These are phyloP conservation scores for Myripristis jacobus DNA, from an alignment of 2,797 vertebrate genomes.

Conservation along the genomic window DNA sequence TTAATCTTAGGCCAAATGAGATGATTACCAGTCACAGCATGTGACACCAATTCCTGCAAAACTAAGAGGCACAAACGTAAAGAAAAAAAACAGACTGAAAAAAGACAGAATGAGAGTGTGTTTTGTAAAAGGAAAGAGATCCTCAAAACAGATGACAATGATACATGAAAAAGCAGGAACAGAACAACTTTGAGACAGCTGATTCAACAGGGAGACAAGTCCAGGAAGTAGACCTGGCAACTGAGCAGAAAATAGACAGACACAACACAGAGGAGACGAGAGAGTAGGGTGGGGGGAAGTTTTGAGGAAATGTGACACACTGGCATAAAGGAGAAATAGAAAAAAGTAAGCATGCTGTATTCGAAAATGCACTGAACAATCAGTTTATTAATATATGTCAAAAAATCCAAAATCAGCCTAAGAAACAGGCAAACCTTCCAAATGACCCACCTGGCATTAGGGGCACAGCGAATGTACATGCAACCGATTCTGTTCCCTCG, in stretches of 20 bases:
- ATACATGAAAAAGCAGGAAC: slow-evolving; percentile 40
- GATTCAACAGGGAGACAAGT: slow-evolving; percentile 50
- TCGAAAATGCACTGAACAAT: not conserved
- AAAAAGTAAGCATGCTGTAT: not conserved
- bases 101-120: not conserved
- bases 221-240: slow-evolving; percentile 41
- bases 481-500: slow-evolving; percentile 92
- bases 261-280: slow-evolving; percentile 26
- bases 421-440: not conserved
- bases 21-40: slow-evolving; percentile 2
- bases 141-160: slow-evolving; percentile 2
- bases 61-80: not conserved
- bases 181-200: slow-evolving; percentile 46
- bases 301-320: slow-evolving; percentile 29
- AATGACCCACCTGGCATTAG: slow-evolving; percentile 89
- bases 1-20: not conserved
- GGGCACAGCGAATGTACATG: slow-evolving; percentile 96
- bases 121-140: slow-evolving; percentile 1
- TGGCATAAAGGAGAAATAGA: not conserved
- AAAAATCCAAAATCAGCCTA: not conserved
- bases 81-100: not conserved
- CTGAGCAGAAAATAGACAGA: slow-evolving; percentile 21
- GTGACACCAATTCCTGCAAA: slow-evolving; percentile 6
- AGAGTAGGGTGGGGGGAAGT: not conserved
- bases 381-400: not conserved